Base-by-base conservation (phyloP, 2,113 vertebrate species). In the Sorex fumeus region DNA sequence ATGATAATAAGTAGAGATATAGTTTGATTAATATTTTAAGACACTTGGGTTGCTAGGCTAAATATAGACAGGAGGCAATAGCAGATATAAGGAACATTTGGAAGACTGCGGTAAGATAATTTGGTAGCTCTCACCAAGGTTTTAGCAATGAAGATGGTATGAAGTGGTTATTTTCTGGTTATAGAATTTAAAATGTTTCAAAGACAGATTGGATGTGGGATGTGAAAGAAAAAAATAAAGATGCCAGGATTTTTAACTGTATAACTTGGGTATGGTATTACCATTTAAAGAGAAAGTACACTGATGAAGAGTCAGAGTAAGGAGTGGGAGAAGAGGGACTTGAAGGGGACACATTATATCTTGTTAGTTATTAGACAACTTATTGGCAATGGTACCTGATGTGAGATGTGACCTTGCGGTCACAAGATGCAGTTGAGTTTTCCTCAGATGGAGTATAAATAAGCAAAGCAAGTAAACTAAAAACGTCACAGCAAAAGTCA, bases 141-240 rank as follows among this genome's bases (percentile, higher is more conserved):
- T 64, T 91, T 66, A 70, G n/a, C 43, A 91, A 50, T 6, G 28
- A 36, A 80, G 11, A 23, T 69, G n/a, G 11, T 76, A 67, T 74
- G 4, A 79, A 32, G 34, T 47, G 50, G 6, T 40, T n/a, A 87
- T 67, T 60, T 67, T 90, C 43, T 93, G 16, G n/a, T 60, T 53
- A 19, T 40, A 62, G 34, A 64, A 18, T 69, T 32, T 9, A 45
- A 84, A 86, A 78, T 77, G 25, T 72, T 78, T 89, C 71, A 30
- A 13, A 66, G 36, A 66, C 30, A 84, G 32, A 66, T 34, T 89
- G n/a, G 8, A 12, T 84, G 6, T 57, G 45, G 28, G 11, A 30
- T 77, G n/a, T 80, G 62, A 85, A 50, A 87, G 23, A 67, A 78
- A 28, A n/a, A 47, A 72, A n/a, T 69, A 4, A 89, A n/a, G 30